Conservation (phyloP, 2,888 invertebrate species). For the Therioaphis trifolii region DNA sequence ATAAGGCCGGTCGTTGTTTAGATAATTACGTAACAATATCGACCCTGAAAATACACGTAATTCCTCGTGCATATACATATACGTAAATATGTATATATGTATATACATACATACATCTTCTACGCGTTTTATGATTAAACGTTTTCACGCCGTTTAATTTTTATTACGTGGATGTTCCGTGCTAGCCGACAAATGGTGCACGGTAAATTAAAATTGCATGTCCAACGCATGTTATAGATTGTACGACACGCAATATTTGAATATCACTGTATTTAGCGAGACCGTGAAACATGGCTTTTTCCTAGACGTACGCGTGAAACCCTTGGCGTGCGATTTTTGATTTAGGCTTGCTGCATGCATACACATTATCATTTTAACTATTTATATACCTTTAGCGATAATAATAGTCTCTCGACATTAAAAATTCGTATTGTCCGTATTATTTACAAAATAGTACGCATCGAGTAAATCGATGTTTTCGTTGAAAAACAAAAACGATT, state of each 20-base stretch:
- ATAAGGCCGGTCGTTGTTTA: too few relatives aligned
- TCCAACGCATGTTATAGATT: constrained; percentile 54
- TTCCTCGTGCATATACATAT: too few relatives aligned
- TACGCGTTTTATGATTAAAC: not conserved
- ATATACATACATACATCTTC: too few relatives aligned
- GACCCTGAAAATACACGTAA: too few relatives aligned
- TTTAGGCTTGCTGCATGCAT: constrained; percentile 45
- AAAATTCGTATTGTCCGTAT: not conserved
- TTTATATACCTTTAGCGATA: not conserved
- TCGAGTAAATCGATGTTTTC: constrained; percentile 23
- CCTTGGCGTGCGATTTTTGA: constrained; percentile 48
- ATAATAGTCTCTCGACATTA: not conserved
- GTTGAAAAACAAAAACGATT: not conserved
- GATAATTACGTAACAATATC: too few relatives aligned
- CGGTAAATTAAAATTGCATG: constrained; percentile 56
- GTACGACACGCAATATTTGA: constrained; percentile 51
- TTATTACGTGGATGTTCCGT: constrained; percentile 28
- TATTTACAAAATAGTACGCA: not conserved
- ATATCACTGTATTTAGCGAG: constrained; percentile 31
- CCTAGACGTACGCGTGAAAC: not conserved
- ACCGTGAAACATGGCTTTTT: not conserved
- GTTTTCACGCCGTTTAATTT: constrained; percentile 44
- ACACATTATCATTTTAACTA: not conserved
- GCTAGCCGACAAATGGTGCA: constrained; percentile 57
- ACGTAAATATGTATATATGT: too few relatives aligned